phyloP scores from a whole-genome alignment of 2,113 vertebrate genomes.

The Stictonetta naevosa region DNA sequence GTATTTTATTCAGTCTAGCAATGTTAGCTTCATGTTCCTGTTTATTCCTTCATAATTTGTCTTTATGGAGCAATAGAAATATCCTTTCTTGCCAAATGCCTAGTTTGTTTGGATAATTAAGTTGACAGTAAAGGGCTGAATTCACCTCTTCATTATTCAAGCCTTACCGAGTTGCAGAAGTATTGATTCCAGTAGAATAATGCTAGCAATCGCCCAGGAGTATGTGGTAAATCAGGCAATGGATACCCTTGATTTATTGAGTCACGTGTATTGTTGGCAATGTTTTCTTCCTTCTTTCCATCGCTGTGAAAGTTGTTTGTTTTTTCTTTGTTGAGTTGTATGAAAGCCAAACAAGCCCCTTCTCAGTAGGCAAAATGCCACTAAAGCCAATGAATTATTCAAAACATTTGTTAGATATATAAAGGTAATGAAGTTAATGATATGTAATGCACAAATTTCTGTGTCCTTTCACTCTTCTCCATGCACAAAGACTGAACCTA shows the following conservation, averaged over 20 bases:
- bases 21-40: not conserved
- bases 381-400: not conserved
- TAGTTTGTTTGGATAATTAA: conserved; percentile 51
- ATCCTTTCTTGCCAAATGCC: conserved; percentile 43
- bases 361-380: not conserved
- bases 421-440: not conserved
- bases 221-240: not conserved
- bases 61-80: conserved; percentile 44
- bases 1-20: conserved; percentile 24
- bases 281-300: not conserved
- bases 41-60: conserved; percentile 52
- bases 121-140: conserved; percentile 13
- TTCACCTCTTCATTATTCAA: conserved; percentile 43
- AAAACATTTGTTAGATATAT: not conserved
- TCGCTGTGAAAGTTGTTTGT: not conserved
- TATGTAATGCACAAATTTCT: not conserved
- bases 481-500: not conserved
- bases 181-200: conserved; percentile 45
- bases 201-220: not conserved
- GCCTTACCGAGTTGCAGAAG: not conserved
- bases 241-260: not conserved
- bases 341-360: not conserved
- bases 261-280: not conserved
- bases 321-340: not conserved
- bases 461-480: not conserved